Base-by-base conservation (phyloP, 2,888 invertebrate species). In the Sabatieria punctata region DNA sequence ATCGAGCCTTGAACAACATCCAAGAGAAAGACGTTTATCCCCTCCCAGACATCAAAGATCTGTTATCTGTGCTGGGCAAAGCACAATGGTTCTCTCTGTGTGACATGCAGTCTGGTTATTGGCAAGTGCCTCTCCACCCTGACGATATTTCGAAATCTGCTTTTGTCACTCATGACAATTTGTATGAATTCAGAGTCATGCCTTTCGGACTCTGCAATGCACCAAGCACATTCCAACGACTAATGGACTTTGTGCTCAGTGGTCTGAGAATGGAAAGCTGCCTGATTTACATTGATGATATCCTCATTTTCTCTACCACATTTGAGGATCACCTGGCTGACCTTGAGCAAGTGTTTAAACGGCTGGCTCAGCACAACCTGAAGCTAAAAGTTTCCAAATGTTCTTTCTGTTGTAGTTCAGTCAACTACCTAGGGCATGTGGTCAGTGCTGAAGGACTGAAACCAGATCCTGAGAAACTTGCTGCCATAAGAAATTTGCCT, bases 391-490 rank as follows among this genome's bases (percentile, higher is more conserved):
- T 57, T 1, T 41, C 19, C 0, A 65, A 65, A 48, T 60, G 60
- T n/a, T 41, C 40, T 37, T 21, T 46, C 41, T 18, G 18, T 8
- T 21, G 15, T 8, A 19, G 4, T 23, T 4, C 4, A 36, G 25
- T 67, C 1, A 52, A 54, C 36, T 63, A 60, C 47, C 48, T 67
- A 2, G 64, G 65, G 1, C 63, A 61, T 45, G 33, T 61, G 0
- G 58, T 69, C 0, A 58, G 61, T 45, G 39, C 45, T 4, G 45
- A 23, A 13, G 53, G 53, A 0, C 48, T 64, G 8, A 43, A 48
- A 27, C 53, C 57, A 15, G 57, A 57, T 54, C 54, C 54, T 1
- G 49, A 49, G 0, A 60, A 60, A 55, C 46, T 50, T 45, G 18
- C 13, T 25, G 43, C 61, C 37, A 47, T 58, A 21, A 2, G 19